Percentiles rank a stretch among this genome's conserved stretches.
These are phyloP conservation scores for Aphrophora alni DNA, from an alignment of 2,888 invertebrate genomes.

Conservation along the genomic window DNA sequence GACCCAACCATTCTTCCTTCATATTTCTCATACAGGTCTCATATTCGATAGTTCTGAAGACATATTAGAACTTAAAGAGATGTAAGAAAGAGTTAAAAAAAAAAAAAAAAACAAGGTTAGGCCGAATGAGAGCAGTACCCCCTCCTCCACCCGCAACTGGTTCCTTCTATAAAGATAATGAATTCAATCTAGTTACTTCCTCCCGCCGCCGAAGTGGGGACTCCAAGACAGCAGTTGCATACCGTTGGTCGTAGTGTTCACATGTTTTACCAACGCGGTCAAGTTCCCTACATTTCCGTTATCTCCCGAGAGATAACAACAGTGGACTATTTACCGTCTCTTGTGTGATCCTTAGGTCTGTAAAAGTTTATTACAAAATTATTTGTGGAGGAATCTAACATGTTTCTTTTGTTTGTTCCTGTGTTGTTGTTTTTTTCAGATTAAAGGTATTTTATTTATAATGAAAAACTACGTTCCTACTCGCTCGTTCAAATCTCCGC, in stretches of 20 bases:
- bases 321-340: neutral
- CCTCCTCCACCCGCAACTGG: neutral
- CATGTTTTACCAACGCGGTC: neutral
- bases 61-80: neutral
- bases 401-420: neutral
- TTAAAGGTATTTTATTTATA: neutral
- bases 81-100: neutral
- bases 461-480: neutral
- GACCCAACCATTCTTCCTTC: neutral
- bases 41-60: neutral
- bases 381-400: neutral
- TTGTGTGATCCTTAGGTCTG: neutral
- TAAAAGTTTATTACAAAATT: neutral
- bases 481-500: neutral
- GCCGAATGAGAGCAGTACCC: neutral
- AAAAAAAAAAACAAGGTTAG: neutral
- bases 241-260: neutral
- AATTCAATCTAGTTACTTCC: neutral
- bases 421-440: neutral
- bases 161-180: slow-evolving; percentile 9
- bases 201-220: neutral
- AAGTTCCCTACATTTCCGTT: neutral
- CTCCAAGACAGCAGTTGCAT: neutral
- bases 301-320: neutral
- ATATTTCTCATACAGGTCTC: too few relatives aligned